Conservation (phyloP, 2,888 invertebrate genomes). For the Sinhomidia bicolor region DNA sequence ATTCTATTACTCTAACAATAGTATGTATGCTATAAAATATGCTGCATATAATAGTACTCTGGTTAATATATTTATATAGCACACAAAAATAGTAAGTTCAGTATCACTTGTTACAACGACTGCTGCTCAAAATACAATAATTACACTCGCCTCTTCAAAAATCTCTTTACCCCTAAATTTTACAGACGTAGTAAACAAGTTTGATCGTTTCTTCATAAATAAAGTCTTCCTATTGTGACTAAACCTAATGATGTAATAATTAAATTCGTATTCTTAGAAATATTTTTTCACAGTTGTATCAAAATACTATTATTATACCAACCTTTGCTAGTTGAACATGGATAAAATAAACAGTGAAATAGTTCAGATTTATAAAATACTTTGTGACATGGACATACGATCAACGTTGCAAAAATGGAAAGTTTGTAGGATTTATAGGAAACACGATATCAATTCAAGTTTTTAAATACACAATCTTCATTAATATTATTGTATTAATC, state of each 20-base stretch:
- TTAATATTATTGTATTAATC: no score
- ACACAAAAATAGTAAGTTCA: conserved; percentile 29
- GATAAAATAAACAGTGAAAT: neutral
- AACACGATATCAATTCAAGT: neutral
- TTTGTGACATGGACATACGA: conserved; percentile 40
- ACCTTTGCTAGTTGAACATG: neutral
- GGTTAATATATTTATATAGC: neutral
- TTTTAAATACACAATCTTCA: neutral
- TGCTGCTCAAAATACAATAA: conserved; percentile 12
- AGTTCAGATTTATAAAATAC: neutral
- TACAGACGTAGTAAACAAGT: neutral
- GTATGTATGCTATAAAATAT: neutral
- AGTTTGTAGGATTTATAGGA: neutral
- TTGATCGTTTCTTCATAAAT: no score
- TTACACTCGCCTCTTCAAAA: no score
- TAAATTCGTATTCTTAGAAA: neutral
- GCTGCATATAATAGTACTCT: neutral
- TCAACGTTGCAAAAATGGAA: conserved; percentile 25
- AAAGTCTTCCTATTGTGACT: no score
- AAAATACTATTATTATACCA: conserved; percentile 20
- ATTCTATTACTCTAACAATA: no score
- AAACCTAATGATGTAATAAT: no score
- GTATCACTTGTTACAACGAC: neutral
- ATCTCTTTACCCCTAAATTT: no score
- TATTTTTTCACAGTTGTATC: neutral